phyloP scores from a whole-genome alignment of 53 echinoderm and acorn worm genomes.

The Henricia sp. region DNA sequence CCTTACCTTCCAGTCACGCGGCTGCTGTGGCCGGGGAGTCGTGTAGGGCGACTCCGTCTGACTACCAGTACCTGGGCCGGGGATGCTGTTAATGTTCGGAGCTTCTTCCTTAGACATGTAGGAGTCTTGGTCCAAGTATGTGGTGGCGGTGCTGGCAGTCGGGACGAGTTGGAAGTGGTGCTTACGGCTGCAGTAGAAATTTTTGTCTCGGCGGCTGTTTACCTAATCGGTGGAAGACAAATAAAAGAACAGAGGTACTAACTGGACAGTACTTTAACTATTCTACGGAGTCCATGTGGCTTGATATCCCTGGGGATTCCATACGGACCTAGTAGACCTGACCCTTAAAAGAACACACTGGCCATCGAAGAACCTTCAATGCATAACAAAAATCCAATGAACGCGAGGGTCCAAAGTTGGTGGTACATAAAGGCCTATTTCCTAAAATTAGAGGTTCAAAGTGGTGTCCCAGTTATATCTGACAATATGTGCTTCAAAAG shows the following conservation, averaged over 20 bases:
- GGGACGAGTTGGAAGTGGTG: constrained; percentile 87
- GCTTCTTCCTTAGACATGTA: constrained; percentile 49
- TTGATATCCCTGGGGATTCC: too few relatives aligned
- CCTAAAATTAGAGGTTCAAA: too few relatives aligned
- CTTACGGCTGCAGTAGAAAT: constrained; percentile 51
- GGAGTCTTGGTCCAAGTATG: constrained; percentile 59
- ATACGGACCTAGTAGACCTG: too few relatives aligned
- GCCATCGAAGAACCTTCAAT: too few relatives aligned
- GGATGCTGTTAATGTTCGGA: constrained; percentile 1
- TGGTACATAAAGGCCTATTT: too few relatives aligned
- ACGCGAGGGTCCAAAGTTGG: too few relatives aligned
- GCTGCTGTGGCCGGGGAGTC: constrained; percentile 9
- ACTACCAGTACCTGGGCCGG: background rate
- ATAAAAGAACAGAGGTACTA: background rate
- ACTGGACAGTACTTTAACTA: too few relatives aligned
- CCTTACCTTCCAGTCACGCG: constrained; percentile 54
- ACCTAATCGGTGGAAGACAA: constrained; percentile 11
- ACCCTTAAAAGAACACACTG: too few relatives aligned
- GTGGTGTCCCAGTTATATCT: too few relatives aligned
- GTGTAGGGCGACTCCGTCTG: constrained; percentile 26
- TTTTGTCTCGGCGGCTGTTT: constrained; percentile 36
- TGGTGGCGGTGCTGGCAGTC: constrained; percentile 55
- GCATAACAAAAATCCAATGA: too few relatives aligned
- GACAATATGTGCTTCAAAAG: too few relatives aligned
- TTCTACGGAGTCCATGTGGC: too few relatives aligned